phyloP scores from a whole-genome alignment of 2,888 invertebrate genomes.

The Agrochola lota region DNA sequence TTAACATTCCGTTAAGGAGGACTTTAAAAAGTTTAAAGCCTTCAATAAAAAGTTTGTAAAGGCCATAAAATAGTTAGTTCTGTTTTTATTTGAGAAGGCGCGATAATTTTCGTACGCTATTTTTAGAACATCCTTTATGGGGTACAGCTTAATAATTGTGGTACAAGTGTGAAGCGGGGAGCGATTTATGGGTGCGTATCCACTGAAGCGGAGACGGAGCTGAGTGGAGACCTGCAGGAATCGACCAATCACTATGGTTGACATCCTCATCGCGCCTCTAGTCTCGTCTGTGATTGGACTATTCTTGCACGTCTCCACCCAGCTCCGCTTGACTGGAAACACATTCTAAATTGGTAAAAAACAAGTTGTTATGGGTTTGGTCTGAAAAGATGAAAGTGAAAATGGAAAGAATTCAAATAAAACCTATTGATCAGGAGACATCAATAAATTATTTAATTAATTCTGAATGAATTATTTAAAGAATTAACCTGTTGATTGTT shows the following conservation, averaged over 20 bases:
- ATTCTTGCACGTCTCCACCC: no score
- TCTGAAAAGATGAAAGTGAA: neutral
- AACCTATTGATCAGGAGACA: no score
- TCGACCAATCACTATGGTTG: no score
- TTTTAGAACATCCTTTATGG: conserved; percentile 28
- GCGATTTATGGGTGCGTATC: neutral
- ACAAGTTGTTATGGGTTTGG: neutral
- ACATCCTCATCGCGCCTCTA: no score
- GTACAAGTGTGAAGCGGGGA: conserved; percentile 10
- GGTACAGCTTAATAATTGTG: neutral
- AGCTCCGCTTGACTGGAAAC: no score
- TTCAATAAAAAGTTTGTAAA: conserved; percentile 7
- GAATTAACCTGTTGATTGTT: neutral
- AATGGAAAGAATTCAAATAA: neutral
- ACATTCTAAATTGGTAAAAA: neutral
- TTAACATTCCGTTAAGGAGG: neutral
- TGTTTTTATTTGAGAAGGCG: conserved; percentile 23
- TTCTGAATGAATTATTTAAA: no score
- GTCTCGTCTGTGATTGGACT: no score
- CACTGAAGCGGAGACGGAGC: no score
- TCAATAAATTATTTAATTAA: no score
- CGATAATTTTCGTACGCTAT: conserved; percentile 16
- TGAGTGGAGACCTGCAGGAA: no score
- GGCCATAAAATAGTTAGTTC: conserved; percentile 36
- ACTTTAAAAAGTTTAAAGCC: conserved; percentile 9